Base-by-base conservation (phyloP, 2,888 invertebrate genomes). In the Spialia ferax region DNA sequence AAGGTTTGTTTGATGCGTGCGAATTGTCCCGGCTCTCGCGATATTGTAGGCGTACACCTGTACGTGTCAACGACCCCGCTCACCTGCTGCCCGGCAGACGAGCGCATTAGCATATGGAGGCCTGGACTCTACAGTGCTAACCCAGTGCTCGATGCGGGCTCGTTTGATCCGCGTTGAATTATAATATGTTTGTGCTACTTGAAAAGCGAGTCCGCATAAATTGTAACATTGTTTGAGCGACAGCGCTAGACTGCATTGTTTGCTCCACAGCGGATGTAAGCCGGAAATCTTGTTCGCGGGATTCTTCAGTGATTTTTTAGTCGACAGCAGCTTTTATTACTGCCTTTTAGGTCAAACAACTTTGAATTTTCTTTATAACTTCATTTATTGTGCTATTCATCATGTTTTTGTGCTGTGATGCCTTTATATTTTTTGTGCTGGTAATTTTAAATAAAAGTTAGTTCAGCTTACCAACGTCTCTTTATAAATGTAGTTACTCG, bases 1-100 rank as follows among this genome's bases (percentile, higher is more conserved):
- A 57, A 56, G 32, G 48, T 45, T 45, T 56, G 23, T 57, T 23
- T 57, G 57, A 65, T 65, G 66, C 60, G 52, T 60, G 66, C 66
- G 66, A 66, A 73, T 69, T 69, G 69, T 73, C 66, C 68, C 62
- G 69, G 62, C 57, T 70, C 63, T 68, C 56, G 48, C 68, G 63
- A 61, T 35, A 32, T 48, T 64, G 61, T 69, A 70, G 73, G 70
- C 73, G 72, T 75, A 77, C 87, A 86, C 85, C 87, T 87, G 86
- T 83, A 77, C 71, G 79, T 80, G 91, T 89, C 91, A 84, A 75
- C 86, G 91, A 92, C 88, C 92, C 76, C 82, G 76, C 79, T 87
- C 93, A 92, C 92, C 91, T 91, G 92, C 88, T 81, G 77, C 75
- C 75, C 74, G 76, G 75, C 79, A 79, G 77, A 80, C 77, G 77